Evolutionary conservation across 2,113 vertebrate genomes (phyloP).

Genomic region (Pongo pygmaeus): DNA sequence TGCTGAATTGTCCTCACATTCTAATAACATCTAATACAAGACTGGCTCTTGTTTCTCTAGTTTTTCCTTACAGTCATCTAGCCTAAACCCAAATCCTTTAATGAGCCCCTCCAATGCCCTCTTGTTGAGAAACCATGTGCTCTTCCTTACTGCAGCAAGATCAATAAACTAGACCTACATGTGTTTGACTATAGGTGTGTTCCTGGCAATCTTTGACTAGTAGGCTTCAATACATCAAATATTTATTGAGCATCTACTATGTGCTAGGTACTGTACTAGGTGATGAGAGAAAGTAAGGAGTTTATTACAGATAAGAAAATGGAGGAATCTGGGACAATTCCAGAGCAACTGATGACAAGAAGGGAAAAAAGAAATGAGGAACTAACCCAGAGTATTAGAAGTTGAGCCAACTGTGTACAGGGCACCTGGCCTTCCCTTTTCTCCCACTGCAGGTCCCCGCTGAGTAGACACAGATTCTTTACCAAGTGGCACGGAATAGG

Average conservation of each 20-base stretch:
- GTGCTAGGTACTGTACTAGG: background rate
- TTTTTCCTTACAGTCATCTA: background rate
- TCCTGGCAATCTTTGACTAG: background rate
- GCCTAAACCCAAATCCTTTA: background rate
- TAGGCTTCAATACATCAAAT: background rate
- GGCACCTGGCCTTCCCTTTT: too few species aligned
- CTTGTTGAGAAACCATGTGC: background rate
- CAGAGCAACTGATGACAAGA: background rate
- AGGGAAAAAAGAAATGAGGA: background rate
- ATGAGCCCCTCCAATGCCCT: background rate
- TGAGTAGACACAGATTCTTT: background rate
- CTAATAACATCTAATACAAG: background rate
- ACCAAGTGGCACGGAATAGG: background rate
- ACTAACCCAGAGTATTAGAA: background rate
- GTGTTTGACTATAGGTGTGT: background rate
- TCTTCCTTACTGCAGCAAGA: background rate
- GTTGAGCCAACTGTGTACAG: background rate
- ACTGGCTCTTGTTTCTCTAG: background rate
- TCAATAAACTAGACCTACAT: background rate
- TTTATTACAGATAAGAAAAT: background rate
- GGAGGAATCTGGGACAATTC: background rate
- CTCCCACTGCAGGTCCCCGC: background rate
- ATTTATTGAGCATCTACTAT: background rate
- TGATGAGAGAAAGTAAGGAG: background rate
- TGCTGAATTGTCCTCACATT: background rate